Conservation (phyloP, 2,888 invertebrate genomes). For the Archaeoteleia sp. region DNA sequence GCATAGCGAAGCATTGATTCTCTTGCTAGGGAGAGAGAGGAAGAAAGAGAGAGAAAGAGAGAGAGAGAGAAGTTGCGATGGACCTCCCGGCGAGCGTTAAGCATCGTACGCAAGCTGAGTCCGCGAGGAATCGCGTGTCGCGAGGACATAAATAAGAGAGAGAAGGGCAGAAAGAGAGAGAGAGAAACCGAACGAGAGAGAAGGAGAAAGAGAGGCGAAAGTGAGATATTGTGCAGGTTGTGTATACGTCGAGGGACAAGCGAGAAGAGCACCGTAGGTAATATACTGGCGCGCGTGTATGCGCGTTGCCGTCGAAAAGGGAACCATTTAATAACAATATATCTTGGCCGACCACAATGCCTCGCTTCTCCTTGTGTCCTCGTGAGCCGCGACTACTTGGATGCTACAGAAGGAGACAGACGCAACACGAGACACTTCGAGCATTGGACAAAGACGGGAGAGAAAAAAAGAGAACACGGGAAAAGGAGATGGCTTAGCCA, state of each 20-base stretch:
- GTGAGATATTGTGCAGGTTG: constrained; percentile 49
- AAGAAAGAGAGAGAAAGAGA: background rate
- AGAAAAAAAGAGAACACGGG: constrained; percentile 39
- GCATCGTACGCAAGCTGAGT: constrained; percentile 36
- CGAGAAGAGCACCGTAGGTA: constrained; percentile 58
- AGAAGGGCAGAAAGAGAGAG: constrained; percentile 17
- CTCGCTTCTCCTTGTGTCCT: constrained; percentile 39
- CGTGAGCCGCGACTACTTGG: constrained; percentile 19
- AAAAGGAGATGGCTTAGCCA: constrained; percentile 21
- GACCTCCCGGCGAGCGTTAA: constrained; percentile 50
- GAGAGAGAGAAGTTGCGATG: constrained; percentile 22
- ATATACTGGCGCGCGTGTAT: constrained; percentile 63
- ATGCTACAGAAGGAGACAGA: constrained; percentile 25
- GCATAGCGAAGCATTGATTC: constrained; percentile 13
- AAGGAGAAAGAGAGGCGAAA: constrained; percentile 25
- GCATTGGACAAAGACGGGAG: constrained; percentile 45
- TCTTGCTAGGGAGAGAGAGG: constrained; percentile 8
- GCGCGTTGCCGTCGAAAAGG: constrained; percentile 63
- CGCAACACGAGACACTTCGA: constrained; percentile 12
- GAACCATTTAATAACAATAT: constrained; percentile 75
- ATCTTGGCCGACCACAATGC: constrained; percentile 69
- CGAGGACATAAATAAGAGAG: constrained; percentile 55
- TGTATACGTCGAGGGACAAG: constrained; percentile 50
- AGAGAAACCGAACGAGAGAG: constrained; percentile 8
- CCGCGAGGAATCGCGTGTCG: constrained; percentile 56